Conservation (phyloP, 2,113 vertebrate genomes). For the Hydrolagus affinis region DNA sequence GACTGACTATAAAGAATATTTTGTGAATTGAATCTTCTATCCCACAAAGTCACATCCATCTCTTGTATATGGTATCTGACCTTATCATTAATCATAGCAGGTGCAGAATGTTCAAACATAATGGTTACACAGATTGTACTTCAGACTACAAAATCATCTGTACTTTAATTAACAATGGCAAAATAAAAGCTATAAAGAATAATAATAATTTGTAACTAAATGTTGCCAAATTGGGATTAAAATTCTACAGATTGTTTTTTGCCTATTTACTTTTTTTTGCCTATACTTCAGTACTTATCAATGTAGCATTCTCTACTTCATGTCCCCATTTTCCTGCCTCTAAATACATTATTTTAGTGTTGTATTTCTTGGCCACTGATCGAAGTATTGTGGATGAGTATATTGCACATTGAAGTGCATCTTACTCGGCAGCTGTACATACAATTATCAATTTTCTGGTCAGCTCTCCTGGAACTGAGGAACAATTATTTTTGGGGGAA, state of each 20-base stretch:
- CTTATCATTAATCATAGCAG: background rate
- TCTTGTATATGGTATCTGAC: background rate
- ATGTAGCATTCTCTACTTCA: background rate
- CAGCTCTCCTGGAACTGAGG: background rate
- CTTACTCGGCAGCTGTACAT: background rate
- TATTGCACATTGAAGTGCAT: background rate
- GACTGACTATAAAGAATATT: background rate
- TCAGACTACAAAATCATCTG: no score
- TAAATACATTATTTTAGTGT: background rate
- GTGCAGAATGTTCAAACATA: background rate
- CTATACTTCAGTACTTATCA: background rate
- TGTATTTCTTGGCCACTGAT: background rate
- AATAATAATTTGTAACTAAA: background rate
- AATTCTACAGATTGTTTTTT: background rate
- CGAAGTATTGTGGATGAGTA: background rate
- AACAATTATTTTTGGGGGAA: background rate
- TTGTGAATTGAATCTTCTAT: background rate
- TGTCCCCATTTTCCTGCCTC: background rate
- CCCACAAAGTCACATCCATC: background rate
- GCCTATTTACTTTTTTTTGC: no score
- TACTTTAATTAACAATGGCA: background rate
- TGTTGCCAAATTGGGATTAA: background rate
- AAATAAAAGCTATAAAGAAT: background rate
- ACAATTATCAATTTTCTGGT: background rate
- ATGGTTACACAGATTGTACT: no score